Evolutionary conservation across 2,113 vertebrate genomes (phyloP).

Genomic region (Nibea albiflora): DNA sequence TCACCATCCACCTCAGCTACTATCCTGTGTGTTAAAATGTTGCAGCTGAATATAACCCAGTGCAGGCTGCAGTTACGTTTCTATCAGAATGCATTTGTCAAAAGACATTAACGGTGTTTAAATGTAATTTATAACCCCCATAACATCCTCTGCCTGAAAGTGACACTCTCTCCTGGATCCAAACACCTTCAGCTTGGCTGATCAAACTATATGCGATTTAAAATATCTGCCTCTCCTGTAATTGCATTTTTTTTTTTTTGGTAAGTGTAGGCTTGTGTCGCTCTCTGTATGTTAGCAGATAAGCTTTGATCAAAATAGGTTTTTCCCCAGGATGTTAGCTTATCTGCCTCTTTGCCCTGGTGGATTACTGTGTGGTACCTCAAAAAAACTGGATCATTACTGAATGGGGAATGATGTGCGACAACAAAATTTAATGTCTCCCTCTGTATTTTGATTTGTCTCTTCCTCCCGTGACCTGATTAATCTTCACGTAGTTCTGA

Average conservation of each 20-base stretch:
- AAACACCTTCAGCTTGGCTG: constrained; percentile 4
- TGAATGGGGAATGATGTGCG: neutral
- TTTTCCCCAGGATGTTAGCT: neutral
- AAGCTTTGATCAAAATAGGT: neutral
- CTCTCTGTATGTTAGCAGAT: neutral
- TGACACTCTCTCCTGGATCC: neutral
- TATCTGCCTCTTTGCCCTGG: neutral
- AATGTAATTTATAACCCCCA: neutral
- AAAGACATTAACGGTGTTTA: no score
- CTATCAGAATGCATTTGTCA: neutral
- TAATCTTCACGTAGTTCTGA: constrained; percentile 1
- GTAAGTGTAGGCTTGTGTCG: neutral
- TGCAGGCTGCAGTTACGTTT: neutral
- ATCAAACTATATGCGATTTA: neutral
- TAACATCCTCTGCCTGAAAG: neutral
- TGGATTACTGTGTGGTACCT: neutral
- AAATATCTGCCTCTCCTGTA: neutral
- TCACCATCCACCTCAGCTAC: neutral
- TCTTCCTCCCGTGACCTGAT: neutral
- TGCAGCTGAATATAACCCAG: neutral
- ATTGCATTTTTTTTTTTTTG: neutral
- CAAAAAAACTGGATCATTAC: neutral
- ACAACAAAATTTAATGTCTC: neutral
- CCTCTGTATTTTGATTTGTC: neutral
- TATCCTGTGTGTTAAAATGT: neutral